Evolutionary conservation across 37 sponge, comb jelly and placozoan genomes (phyloP).

Genomic region (Halisarca cf. caerulea): DNA sequence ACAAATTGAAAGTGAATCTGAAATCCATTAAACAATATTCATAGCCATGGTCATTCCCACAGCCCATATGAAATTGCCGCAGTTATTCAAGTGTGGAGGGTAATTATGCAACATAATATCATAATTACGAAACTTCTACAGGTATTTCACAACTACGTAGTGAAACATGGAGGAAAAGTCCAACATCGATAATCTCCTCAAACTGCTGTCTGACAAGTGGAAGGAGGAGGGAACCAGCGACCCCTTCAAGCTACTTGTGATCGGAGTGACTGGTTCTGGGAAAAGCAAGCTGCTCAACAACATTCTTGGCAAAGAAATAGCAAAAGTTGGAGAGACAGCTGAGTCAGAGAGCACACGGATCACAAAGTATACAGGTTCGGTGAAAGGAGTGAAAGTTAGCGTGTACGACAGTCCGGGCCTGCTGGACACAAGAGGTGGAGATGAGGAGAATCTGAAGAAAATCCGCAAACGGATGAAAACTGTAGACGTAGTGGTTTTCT

Average conservation of each 20-base stretch:
- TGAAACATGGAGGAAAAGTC: no score
- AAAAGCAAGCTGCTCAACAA: background rate
- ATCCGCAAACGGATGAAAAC: background rate
- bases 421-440: background rate
- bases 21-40: no score
- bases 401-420: background rate
- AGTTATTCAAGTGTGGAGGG: no score
- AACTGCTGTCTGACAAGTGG: background rate
- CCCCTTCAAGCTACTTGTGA: no score
- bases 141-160: no score
- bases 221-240: no score
- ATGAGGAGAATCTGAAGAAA: background rate
- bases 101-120: no score
- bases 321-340: background rate
- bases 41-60: no score
- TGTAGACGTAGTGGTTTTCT: background rate
- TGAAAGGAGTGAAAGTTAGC: background rate
- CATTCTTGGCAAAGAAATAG: background rate
- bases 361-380: background rate
- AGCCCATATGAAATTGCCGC: no score
- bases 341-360: background rate
- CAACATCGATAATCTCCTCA: no score
- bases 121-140: no score
- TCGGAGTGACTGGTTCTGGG: background rate
- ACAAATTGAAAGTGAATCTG: no score